Percentiles rank a stretch among this genome's conserved stretches.
phyloP scores from a whole-genome alignment of 2,888 invertebrate species.

The Trichopria drosophilae region DNA sequence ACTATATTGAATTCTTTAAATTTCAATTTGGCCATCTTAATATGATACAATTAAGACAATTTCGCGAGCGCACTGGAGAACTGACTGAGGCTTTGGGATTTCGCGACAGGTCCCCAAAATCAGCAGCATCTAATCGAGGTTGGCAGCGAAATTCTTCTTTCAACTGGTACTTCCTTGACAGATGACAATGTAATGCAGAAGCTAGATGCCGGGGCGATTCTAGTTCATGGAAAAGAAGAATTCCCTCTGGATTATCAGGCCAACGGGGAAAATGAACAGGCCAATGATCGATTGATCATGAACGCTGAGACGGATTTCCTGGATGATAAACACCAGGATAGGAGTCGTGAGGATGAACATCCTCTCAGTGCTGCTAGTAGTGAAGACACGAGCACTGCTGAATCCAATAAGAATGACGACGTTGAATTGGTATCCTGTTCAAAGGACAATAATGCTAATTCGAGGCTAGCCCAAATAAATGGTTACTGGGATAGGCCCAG shows the following conservation, averaged over 20 bases:
- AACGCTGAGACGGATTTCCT: too few relatives aligned
- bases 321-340: slow-evolving; percentile 33
- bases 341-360: slow-evolving; percentile 41
- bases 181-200: slow-evolving; percentile 58
- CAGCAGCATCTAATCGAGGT: slow-evolving; percentile 53
- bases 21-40: too few relatives aligned
- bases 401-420: slow-evolving; percentile 19
- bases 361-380: slow-evolving; percentile 5
- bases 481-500: slow-evolving; percentile 41
- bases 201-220: slow-evolving; percentile 60
- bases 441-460: slow-evolving; percentile 31
- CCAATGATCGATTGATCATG: too few relatives aligned
- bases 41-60: too few relatives aligned
- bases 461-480: slow-evolving; percentile 34
- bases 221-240: slow-evolving; percentile 71
- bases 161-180: slow-evolving; percentile 49
- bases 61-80: too few relatives aligned
- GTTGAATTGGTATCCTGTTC: slow-evolving; percentile 20
- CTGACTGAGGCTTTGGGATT: too few relatives aligned
- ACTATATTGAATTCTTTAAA: too few relatives aligned
- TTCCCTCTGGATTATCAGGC: slow-evolving; percentile 63
- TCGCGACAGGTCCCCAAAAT: background rate
- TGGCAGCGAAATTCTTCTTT: slow-evolving; percentile 54
- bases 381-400: slow-evolving; percentile 1
- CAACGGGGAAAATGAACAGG: slow-evolving; percentile 46